A percentile compares a stretch with the other conserved stretches of the same genome.
Evolutionary conservation across 2,113 vertebrate genomes (phyloP).

Genomic region (Odontesthes bonariensis): DNA sequence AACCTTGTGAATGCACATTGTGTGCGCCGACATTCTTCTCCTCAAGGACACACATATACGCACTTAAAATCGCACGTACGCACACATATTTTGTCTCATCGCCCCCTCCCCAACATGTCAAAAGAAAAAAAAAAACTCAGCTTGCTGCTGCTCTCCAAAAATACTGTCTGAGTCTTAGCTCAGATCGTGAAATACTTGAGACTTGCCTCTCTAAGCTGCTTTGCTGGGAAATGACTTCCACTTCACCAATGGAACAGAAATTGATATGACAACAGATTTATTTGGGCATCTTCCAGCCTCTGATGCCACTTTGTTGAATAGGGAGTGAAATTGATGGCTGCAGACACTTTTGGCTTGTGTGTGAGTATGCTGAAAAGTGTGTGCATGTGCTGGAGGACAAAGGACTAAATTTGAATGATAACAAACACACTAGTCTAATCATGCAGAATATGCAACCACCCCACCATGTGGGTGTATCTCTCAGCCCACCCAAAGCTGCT

Average conservation of each 20-base stretch:
- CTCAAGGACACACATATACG: conserved; percentile 40
- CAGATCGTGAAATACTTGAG: conserved; percentile 75
- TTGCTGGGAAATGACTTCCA: conserved; percentile 80
- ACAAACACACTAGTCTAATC: conserved; percentile 23
- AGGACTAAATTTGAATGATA: conserved; percentile 29
- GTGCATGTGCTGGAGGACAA: conserved; percentile 19
- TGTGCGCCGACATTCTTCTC: conserved; percentile 11
- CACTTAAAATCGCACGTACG: conserved; percentile 12
- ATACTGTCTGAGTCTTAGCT: conserved; percentile 74
- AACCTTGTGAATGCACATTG: conserved; percentile 36
- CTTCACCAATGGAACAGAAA: conserved; percentile 81
- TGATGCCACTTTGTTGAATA: conserved; percentile 53
- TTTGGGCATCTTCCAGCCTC: conserved; percentile 62
- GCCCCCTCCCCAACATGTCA: conserved; percentile 56
- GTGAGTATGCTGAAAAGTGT: background rate
- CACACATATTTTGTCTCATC: conserved; percentile 57
- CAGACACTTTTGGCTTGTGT: conserved; percentile 22
- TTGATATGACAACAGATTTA: conserved; percentile 85
- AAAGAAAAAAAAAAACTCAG: conserved; percentile 23
- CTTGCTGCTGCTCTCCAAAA: conserved; percentile 67
- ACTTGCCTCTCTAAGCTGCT: conserved; percentile 80
- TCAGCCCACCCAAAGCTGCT: conserved; percentile 68
- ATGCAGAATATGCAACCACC: conserved; percentile 3
- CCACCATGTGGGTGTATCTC: conserved; percentile 20
- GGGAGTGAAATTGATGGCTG: conserved; percentile 41